Evolutionary conservation across 2,888 invertebrate species (phyloP), one percentile per base, ranked within the genome.

Genomic region (Auanema sp.): DNA sequence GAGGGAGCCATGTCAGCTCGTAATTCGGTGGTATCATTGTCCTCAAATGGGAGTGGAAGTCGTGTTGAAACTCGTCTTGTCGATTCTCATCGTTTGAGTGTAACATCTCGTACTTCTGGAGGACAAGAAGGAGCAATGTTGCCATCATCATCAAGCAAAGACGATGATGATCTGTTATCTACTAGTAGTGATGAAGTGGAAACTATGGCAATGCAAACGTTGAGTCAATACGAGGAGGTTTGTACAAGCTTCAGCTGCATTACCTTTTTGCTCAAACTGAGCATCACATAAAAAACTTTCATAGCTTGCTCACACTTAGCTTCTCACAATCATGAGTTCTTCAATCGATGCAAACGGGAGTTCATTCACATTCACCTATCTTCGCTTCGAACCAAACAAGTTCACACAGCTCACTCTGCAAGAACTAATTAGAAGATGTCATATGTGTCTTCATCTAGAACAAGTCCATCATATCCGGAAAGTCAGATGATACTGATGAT

Each of bases 181-280:
- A 75, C 77, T n/a, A 71, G 70, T 50, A 73, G 73, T 14, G 78
- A 78, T 64, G 79, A 79, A 61, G 69, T 78, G 14, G 79, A 79
- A 60, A 72, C 69, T n/a, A 72, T 78, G 67, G 79, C 79, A 1
- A 71, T 68, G 47, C 65, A 71, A 59, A 78, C 79, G n/a, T 58
- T 79, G 21, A 71, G 74, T 23, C 66, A 76, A 55, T 63, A 78
- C 1, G 72, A 70, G 41, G 78, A 78, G 74, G 76, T 77, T 54
- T 52, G 52, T n/a, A 1, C n/a, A 2, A 47, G 57, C 25, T 23
- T 42, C n/a, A 12, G 33, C 53, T 51, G 21, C 24, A 52, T 41
- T n/a, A 25, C 43, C 24, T 23, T 4, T 18, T 52, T 18, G 2
- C 14, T 52, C 14, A 5, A 18, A 18, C 10, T 21, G 47, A 47